phyloP scores from a whole-genome alignment of 2,797 vertebrate genomes.

The Protonibea diacanthus region DNA sequence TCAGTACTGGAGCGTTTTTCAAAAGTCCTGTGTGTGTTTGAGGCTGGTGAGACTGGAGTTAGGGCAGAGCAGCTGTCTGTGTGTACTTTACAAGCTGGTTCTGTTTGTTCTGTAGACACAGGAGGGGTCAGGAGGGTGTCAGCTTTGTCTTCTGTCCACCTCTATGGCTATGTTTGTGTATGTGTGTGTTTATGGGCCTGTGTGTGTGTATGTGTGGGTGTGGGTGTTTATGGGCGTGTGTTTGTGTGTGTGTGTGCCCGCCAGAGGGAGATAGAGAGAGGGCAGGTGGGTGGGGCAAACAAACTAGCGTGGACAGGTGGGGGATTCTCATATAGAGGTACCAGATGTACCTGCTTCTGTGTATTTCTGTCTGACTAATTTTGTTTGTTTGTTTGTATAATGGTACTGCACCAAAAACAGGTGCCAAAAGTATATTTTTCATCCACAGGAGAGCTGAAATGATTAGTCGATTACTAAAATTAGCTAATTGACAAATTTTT shows the following conservation, averaged over 20 bases:
- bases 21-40: slow-evolving; percentile 50
- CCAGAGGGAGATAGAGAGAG: slow-evolving; percentile 40
- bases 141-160: slow-evolving; percentile 79
- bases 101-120: slow-evolving; percentile 78
- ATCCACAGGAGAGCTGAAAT: background rate
- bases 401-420: background rate
- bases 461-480: background rate
- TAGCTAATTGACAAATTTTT: background rate
- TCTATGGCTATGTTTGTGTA: slow-evolving; percentile 56
- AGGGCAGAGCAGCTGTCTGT: slow-evolving; percentile 80
- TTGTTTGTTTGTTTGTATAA: slow-evolving; percentile 20
- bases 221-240: slow-evolving; percentile 18
- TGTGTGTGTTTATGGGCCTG: slow-evolving; percentile 34
- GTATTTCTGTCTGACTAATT: background rate
- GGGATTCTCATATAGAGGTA: slow-evolving; percentile 74
- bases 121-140: slow-evolving; percentile 75
- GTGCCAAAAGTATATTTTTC: background rate
- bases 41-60: slow-evolving; percentile 68
- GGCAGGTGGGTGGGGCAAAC: slow-evolving; percentile 56
- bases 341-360: slow-evolving; percentile 56
- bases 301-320: slow-evolving; percentile 81
- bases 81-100: slow-evolving; percentile 80
- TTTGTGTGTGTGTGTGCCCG: slow-evolving; percentile 4
- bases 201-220: slow-evolving; percentile 26
- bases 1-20: slow-evolving; percentile 30